Evolutionary conservation across 2,113 vertebrate genomes (phyloP).

Genomic region (Pristiophorus japonicus): DNA sequence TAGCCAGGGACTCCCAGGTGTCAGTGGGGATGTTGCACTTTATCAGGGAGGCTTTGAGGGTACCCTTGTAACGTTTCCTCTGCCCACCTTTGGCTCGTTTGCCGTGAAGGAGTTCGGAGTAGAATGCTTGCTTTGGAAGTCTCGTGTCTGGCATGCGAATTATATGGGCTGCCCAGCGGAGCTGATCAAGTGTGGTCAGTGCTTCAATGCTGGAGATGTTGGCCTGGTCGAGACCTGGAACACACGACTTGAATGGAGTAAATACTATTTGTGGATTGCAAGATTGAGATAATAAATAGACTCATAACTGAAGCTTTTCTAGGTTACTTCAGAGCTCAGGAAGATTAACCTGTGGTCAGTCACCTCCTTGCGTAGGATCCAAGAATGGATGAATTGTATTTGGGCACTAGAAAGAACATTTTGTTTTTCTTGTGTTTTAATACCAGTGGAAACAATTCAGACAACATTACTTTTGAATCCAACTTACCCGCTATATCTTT

Average conservation of each 20-base stretch:
- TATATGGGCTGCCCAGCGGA: too few relatives aligned
- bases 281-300: not conserved
- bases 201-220: too few relatives aligned
- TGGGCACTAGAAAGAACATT: not conserved
- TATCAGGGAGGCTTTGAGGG: too few relatives aligned
- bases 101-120: too few relatives aligned
- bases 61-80: too few relatives aligned
- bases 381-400: not conserved
- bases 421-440: not conserved
- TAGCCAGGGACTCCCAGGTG: too few relatives aligned
- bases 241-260: not conserved
- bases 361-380: not conserved
- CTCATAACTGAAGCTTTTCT: not conserved
- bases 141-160: too few relatives aligned
- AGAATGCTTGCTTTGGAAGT: too few relatives aligned
- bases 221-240: too few relatives aligned
- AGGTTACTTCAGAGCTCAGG: not conserved
- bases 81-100: too few relatives aligned
- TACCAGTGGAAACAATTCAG: not conserved
- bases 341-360: not conserved
- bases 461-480: not conserved
- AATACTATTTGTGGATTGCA: not conserved
- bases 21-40: too few relatives aligned
- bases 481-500: not conserved
- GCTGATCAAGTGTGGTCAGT: too few relatives aligned